Conservation (phyloP, 1,140 invertebrate species). For the Gyrodactylus bullatarudis region DNA sequence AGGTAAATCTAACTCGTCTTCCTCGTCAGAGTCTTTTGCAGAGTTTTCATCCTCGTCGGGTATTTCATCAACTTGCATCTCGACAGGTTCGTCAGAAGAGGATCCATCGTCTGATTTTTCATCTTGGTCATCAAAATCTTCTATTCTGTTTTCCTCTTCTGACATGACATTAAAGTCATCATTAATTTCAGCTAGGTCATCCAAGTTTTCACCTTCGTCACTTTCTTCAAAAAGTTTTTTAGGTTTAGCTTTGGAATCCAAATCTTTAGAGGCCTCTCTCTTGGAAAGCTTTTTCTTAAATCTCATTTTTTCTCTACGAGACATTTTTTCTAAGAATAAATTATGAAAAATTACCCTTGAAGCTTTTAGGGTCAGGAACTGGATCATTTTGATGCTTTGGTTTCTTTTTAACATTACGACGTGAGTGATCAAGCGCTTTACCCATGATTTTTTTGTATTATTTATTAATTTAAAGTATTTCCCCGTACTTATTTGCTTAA, state of each 20-base stretch:
- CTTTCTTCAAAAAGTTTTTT: neutral
- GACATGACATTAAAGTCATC: neutral
- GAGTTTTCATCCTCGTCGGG: neutral
- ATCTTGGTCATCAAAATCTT: neutral
- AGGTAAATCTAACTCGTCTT: neutral
- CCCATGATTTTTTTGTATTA: neutral
- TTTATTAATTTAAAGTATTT: neutral
- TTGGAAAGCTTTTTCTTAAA: neutral
- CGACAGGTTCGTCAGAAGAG: neutral
- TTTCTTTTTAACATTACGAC: neutral
- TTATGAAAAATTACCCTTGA: too few relatives aligned
- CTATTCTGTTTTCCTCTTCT: neutral
- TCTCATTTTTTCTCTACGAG: neutral
- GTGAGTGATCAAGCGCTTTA: neutral
- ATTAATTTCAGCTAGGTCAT: neutral
- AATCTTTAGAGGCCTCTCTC: neutral
- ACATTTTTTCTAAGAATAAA: too few relatives aligned
- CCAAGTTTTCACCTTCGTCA: neutral
- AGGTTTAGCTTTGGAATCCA: neutral
- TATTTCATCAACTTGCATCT: constrained; percentile 2
- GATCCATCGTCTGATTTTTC: neutral
- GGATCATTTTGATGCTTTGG: neutral
- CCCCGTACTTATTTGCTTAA: too few relatives aligned
- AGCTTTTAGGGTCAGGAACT: neutral
- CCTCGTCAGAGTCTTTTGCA: neutral